Evolutionary conservation across 2,888 invertebrate genomes (phyloP), one percentile per base, ranked within the genome.

Genomic region (Elysia crispata): DNA sequence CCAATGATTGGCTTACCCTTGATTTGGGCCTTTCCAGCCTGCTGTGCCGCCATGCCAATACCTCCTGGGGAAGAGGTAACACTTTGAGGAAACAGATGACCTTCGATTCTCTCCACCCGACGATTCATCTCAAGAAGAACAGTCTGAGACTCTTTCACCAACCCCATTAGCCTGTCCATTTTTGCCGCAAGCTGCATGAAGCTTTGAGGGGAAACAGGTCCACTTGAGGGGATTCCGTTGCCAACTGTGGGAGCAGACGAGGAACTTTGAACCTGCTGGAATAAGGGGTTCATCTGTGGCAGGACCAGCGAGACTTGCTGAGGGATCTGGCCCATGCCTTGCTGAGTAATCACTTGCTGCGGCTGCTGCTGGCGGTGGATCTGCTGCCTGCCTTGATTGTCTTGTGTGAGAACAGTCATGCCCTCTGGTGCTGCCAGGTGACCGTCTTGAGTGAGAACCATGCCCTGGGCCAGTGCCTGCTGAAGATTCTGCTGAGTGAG

Each of bases 401-500:
- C 83, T 0, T 79, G 41, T 11, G 83, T 81, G 23, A 80, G 60
- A 18, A 80, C 76, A 5, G 76, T 74, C 54, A 57, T 70, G 25
- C 70, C 80, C 25, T 72, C 72, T 6, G 72, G 49, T 0, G 66
- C 73, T 30, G 81, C 76, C 18, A 77, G 23, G 20, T 70, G 80
- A 0, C 81, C 79, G 54, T 81, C 77, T 25, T 79, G 83, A 23
- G 83, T 72, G 13, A 83, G 31, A 25, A 83, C 69, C 23, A 83
- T 77, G 57, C 80, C 80, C 67, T 79, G 79, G 33, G 79, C 81
- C 25, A 83, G 72, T 1, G 79, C 76, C 20, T 81, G 79, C 80
- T 83, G 83, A 0, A 81, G 77, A 62, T 83, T 83, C 33, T 83
- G 83, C 41, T 81, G 81, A 15, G 83, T 81, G 41, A 83, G 77